Percentiles rank a stretch among this genome's conserved stretches.
phyloP scores from a whole-genome alignment of 2,888 invertebrate species.

The Allygus modestus region DNA sequence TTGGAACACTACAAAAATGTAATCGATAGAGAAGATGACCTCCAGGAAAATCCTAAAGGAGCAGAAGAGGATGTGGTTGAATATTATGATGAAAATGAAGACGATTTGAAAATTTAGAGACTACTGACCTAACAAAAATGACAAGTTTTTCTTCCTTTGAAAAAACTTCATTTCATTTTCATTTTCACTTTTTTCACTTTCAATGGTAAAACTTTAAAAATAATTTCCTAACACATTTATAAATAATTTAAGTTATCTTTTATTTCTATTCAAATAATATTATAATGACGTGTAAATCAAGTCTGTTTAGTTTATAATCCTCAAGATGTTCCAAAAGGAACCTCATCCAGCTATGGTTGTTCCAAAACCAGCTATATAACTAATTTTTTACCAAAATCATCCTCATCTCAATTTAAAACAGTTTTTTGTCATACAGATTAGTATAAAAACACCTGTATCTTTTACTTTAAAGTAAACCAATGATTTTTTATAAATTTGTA shows the following conservation, averaged over 20 bases:
- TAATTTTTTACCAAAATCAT: slow-evolving; percentile 30
- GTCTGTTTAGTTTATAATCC: slow-evolving; percentile 24
- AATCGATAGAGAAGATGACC: no score
- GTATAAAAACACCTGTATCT: slow-evolving; percentile 29
- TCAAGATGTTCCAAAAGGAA: slow-evolving; percentile 45
- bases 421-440: slow-evolving; percentile 25
- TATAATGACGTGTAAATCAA: slow-evolving; percentile 14
- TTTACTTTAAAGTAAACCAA: slow-evolving; percentile 39
- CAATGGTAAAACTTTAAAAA: no score
- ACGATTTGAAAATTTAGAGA: no score
- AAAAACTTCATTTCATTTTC: no score
- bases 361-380: not conserved
- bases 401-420: slow-evolving; percentile 27
- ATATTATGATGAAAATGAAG: no score
- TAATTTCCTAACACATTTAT: no score
- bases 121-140: no score
- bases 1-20: no score
- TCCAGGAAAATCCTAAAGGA: no score
- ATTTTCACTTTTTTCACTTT: no score
- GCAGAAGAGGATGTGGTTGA: no score
- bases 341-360: slow-evolving; percentile 42
- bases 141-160: no score
- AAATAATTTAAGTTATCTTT: not conserved
- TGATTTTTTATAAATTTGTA: not conserved
- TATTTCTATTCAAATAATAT: not conserved